Base-by-base conservation (phyloP, 2,888 invertebrate genomes). In the Drosophila paramelanica region DNA sequence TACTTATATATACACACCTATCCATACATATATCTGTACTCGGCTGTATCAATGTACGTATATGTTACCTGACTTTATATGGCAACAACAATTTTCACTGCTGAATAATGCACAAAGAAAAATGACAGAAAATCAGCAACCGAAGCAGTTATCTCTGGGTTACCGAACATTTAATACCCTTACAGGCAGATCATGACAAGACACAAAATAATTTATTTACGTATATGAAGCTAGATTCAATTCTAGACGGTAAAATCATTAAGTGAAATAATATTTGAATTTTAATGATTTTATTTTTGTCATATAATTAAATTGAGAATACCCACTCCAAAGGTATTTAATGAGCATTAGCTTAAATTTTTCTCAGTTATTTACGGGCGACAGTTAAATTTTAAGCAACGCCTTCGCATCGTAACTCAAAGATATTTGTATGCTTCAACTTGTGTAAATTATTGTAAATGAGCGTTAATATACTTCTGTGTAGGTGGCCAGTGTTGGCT, bases 101-200 rank as follows among this genome's bases (percentile, higher is more conserved):
- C 31, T 31, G 72, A 84, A 81, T 84, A 73, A 84, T 84, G 78
- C 75, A 81, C 67, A 62, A 20, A 31, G 31, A 31, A 31, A 31
- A 31, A 31, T 31, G 31, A 10, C 31, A 31, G 31, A 31, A 31
- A 31, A 31, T 31, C 31, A 31, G 10, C 31, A 31, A 31, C 31
- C 10, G 31, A 10, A 8, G 3, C 8, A 3, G 31, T 31, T 31
- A 8, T 10, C 8, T 31, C 10, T 31, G 31, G 10, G 31, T 1
- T 31, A 10, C 10, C 31, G 31, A 31, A 31, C 31, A 8, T 3
- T 31, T 10, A 31, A 31, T 10, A 31, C 31, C 31, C 31, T 31
- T 3, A 31, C 31, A 31, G 10, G 10, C 31, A 31, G 31, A 31
- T 31, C 2, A 10, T 31, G 3, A 10, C 31, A 31, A 31, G 8